Conservation (phyloP, 2,113 vertebrate genomes). For the Antennarius striatus region DNA sequence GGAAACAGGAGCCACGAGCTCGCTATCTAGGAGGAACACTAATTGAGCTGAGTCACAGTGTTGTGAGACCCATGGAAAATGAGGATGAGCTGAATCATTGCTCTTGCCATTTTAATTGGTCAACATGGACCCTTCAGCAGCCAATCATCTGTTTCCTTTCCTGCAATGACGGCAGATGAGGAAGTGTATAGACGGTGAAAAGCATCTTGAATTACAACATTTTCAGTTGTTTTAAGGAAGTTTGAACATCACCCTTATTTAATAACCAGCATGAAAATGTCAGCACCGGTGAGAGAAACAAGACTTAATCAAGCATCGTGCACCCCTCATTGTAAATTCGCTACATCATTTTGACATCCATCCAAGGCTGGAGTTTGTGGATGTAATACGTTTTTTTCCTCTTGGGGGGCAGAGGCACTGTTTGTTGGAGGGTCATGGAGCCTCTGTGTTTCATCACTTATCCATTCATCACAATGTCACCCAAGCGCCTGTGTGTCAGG, state of each 20-base stretch:
- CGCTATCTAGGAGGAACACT: constrained; percentile 67
- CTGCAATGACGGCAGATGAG: background rate
- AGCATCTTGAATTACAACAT: constrained; percentile 40
- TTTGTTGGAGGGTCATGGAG: constrained; percentile 53
- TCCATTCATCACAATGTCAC: constrained; percentile 72
- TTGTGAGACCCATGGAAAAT: constrained; percentile 35
- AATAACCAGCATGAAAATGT: constrained; percentile 60
- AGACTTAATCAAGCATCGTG: constrained; percentile 59
- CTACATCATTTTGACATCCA: constrained; percentile 66
- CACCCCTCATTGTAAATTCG: constrained; percentile 49
- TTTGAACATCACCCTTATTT: constrained; percentile 38
- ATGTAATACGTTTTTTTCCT: constrained; percentile 57
- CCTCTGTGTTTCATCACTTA: constrained; percentile 76
- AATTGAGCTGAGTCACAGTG: constrained; percentile 68
- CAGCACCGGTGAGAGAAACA: constrained; percentile 36
- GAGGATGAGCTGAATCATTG: constrained; percentile 68
- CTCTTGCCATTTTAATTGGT: constrained; percentile 71
- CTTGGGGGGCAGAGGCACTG: constrained; percentile 49
- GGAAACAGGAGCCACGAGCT: constrained; percentile 40
- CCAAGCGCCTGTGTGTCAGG: constrained; percentile 59
- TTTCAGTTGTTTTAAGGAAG: constrained; percentile 17
- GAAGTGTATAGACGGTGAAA: constrained; percentile 19
- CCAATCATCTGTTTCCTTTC: constrained; percentile 64
- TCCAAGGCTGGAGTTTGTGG: constrained; percentile 62
- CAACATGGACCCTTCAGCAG: constrained; percentile 48